Conservation (phyloP, 2,113 vertebrate genomes). For the Onychostoma macrolepis region DNA sequence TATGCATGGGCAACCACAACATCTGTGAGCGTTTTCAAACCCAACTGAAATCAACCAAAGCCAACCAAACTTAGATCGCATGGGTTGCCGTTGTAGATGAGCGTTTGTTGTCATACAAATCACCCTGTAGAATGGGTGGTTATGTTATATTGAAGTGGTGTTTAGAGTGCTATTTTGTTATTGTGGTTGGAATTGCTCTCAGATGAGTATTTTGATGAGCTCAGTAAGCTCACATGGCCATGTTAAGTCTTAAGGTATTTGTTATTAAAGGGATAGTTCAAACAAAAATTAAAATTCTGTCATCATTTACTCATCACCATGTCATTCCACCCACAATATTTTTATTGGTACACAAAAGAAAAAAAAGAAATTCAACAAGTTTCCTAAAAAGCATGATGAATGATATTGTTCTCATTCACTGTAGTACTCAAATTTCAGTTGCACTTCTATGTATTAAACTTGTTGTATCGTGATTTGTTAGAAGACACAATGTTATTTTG, state of each 20-base stretch:
- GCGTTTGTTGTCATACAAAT: conserved; percentile 4
- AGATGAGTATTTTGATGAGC: conserved; percentile 33
- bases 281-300: background rate
- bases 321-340: background rate
- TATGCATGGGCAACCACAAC: conserved; percentile 22
- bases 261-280: conserved; percentile 19
- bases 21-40: conserved; percentile 33
- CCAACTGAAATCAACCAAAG: background rate
- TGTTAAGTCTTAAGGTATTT: conserved; percentile 27
- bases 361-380: background rate
- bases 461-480: too few relatives aligned
- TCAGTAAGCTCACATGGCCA: conserved; percentile 33
- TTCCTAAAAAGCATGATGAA: background rate
- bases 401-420: background rate
- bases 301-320: background rate
- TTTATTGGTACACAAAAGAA: background rate
- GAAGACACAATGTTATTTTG: too few relatives aligned
- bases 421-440: background rate
- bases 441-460: background rate
- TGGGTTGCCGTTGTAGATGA: background rate
- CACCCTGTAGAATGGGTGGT: background rate
- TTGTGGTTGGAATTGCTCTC: conserved; percentile 24
- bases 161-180: background rate
- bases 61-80: background rate
- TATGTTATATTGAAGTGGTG: background rate